These are phyloP conservation scores for Rhincodon typus DNA, from an alignment of 2,797 vertebrate species.

Conservation along the genomic window DNA sequence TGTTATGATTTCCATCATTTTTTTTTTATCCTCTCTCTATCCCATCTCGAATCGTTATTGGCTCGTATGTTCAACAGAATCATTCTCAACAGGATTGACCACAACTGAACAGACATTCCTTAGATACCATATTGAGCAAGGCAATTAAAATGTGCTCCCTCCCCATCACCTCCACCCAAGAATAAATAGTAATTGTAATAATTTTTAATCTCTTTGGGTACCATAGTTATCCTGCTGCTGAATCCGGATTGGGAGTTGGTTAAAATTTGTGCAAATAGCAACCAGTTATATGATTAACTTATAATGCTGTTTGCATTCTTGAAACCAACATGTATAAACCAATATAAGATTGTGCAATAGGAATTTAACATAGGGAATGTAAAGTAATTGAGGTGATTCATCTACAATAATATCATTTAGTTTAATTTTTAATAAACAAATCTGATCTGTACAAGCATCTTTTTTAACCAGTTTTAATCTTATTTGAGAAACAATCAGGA, in stretches of 20 bases:
- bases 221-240: not conserved
- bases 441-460: not conserved
- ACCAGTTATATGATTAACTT: not conserved
- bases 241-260: conserved; percentile 6
- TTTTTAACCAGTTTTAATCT: not conserved
- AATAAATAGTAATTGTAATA: not conserved
- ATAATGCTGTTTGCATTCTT: not conserved
- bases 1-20: too few species aligned
- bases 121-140: not conserved
- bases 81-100: not conserved
- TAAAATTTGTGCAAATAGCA: not conserved
- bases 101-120: not conserved
- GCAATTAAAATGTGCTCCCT: not conserved
- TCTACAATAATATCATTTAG: not conserved
- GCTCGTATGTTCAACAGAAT: not conserved
- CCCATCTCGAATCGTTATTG: not conserved
- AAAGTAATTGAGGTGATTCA: not conserved
- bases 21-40: too few species aligned
- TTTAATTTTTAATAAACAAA: not conserved
- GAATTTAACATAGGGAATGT: not conserved
- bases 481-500: not conserved
- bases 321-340: not conserved
- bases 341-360: not conserved
- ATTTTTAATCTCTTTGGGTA: not conserved
- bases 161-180: not conserved